These are phyloP conservation scores for Macrotus californicus DNA, from an alignment of 2,113 vertebrate species.

Conservation along the genomic window DNA sequence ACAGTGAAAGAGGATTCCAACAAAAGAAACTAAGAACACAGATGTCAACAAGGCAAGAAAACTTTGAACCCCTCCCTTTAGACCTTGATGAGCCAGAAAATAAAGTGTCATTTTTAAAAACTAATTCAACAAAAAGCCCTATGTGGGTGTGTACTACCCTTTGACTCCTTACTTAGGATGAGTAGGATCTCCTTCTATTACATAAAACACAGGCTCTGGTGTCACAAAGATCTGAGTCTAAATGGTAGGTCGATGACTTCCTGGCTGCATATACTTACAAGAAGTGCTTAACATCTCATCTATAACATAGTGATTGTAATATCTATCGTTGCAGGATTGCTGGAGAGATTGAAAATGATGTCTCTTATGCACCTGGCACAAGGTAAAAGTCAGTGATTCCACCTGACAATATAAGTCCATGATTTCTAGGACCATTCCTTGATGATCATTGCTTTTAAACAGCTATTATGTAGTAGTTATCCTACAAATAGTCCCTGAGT, in stretches of 20 bases:
- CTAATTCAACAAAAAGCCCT: background rate
- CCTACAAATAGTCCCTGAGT: background rate
- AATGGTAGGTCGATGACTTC: background rate
- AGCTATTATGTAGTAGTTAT: background rate
- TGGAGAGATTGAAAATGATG: background rate
- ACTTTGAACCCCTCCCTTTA: too few species aligned
- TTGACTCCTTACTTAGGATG: background rate
- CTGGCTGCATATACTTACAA: background rate
- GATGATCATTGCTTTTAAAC: background rate
- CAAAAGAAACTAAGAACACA: background rate
- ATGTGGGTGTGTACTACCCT: accelerated
- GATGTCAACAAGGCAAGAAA: background rate
- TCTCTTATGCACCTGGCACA: background rate
- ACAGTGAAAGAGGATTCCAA: background rate
- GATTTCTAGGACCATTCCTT: background rate
- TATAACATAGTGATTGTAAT: background rate
- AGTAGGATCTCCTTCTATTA: background rate
- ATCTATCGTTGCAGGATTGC: background rate
- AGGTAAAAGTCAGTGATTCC: background rate
- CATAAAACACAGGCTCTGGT: background rate
- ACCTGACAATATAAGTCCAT: background rate
- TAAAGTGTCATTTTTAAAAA: background rate
- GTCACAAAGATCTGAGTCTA: background rate
- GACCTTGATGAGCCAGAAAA: background rate
- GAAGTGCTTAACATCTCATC: background rate